A percentile compares a stretch with the other conserved stretches of the same genome.
phyloP scores from a whole-genome alignment of 2,113 vertebrate genomes.

The Columbina picui region DNA sequence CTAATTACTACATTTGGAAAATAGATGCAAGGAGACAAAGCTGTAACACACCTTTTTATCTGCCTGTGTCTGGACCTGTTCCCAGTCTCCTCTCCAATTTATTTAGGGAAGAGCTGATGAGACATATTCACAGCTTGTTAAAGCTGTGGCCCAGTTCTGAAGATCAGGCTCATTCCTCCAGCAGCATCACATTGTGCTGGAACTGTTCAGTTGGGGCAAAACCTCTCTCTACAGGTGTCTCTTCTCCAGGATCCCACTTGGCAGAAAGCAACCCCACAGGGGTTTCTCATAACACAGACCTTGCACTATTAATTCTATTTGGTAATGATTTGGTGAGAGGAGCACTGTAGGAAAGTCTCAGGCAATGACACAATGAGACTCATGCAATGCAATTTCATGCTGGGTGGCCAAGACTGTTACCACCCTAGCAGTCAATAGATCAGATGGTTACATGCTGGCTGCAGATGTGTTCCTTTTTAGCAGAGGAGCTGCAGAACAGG shows the following conservation, averaged over 20 bases:
- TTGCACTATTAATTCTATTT: accelerated
- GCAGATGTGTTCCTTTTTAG: background rate
- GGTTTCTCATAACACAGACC: background rate
- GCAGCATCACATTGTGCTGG: accelerated
- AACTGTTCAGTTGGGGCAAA: background rate
- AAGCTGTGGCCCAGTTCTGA: accelerated
- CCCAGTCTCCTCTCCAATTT: background rate
- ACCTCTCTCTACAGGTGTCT: background rate
- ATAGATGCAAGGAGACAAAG: background rate
- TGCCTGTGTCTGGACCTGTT: background rate
- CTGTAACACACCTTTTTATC: background rate
- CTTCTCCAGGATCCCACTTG: background rate
- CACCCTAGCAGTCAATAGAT: background rate
- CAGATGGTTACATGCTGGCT: accelerated
- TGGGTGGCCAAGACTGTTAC: background rate
- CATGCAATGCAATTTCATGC: accelerated
- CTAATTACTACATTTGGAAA: conserved; percentile 10
- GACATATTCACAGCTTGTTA: background rate
- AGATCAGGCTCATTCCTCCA: accelerated
- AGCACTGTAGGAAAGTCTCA: accelerated
- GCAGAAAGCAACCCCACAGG: background rate
- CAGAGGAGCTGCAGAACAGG: background rate
- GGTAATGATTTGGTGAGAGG: background rate
- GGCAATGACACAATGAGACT: background rate
- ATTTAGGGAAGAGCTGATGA: background rate